Evolutionary conservation across 1,140 invertebrate genomes (phyloP), one percentile per base, ranked within the genome.

Genomic region (Musca vetustissima): DNA sequence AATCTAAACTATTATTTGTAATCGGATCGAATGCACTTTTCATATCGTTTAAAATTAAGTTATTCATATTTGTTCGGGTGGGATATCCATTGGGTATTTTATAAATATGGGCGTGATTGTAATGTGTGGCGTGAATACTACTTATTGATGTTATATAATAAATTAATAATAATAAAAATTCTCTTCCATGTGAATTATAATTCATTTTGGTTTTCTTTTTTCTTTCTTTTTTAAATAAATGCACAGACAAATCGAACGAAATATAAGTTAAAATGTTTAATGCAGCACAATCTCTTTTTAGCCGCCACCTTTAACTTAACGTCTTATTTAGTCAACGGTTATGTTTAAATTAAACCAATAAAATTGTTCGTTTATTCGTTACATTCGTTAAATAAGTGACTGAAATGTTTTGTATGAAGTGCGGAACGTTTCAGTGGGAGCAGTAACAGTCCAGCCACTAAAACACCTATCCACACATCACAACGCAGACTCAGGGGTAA

Each of bases 21-120:
- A 80, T 69, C 22, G 70, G 73, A 43, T 73, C 72, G 71, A 80
- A 80, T 66, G 78, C 78, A 32, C 71, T 75, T 66, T 71, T 72
- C 66, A 80, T 78, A 64, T 80, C 78, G 36, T 72, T 74, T 43
- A 43, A 13, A 9, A 43, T 43, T 13, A 43, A 11, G 6, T 43
- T 43, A 11, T 43, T 43, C 36, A 11, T 43, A 11, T 4, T 2
- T 11, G 36, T 2, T 43, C 13, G 6, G 6, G 36, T 11, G 13
- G 36, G 36, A 43, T 43, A 43, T 7, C 36, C 36, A 43, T 43
- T 43, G 1, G 36, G 11, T 1, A 43, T 43, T 43, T 43, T 7
- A 43, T 43, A 43, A 43, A 43, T 43, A 11, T 43, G 36, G 11
- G 36, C 36, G 13, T 43, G 11, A 43, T 43, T 43, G 3, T 28